Percentiles rank a stretch among this genome's conserved stretches.
These are phyloP conservation scores for Andrena minutula DNA, from an alignment of 2,888 invertebrate species.

Conservation along the genomic window DNA sequence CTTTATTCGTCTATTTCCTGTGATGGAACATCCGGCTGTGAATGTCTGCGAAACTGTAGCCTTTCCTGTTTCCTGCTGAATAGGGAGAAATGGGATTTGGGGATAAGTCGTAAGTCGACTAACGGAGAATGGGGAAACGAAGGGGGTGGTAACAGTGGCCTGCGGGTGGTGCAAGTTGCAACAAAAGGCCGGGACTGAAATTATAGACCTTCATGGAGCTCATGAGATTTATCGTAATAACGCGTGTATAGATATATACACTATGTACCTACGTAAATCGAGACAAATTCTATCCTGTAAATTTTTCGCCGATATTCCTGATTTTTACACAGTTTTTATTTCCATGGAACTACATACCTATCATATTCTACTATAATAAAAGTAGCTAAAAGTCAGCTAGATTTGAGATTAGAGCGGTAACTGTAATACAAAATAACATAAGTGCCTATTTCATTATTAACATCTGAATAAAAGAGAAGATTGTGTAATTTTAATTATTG, in stretches of 20 bases:
- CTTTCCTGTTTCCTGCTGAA: slow-evolving; percentile 67
- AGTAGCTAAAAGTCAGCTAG: neutral
- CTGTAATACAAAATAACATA: too few relatives aligned
- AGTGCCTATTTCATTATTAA: too few relatives aligned
- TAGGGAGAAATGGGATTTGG: slow-evolving; percentile 65
- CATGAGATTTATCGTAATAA: slow-evolving; percentile 54
- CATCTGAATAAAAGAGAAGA: too few relatives aligned
- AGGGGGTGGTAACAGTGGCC: slow-evolving; percentile 32
- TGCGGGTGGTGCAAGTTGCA: slow-evolving; percentile 30
- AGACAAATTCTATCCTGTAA: slow-evolving; percentile 4
- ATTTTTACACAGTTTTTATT: neutral
- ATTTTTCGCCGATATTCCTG: neutral
- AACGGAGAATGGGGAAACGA: slow-evolving; percentile 57
- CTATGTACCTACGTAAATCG: slow-evolving; percentile 10
- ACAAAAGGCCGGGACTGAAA: slow-evolving; percentile 61
- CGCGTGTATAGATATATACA: slow-evolving; percentile 10
- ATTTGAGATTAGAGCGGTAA: too few relatives aligned
- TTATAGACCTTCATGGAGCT: slow-evolving; percentile 53
- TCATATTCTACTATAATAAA: too few relatives aligned
- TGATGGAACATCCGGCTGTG: slow-evolving; percentile 55
- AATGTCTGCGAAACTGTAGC: slow-evolving; percentile 61
- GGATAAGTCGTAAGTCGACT: slow-evolving; percentile 70
- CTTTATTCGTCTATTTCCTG: slow-evolving; percentile 53
- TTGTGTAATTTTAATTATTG: too few relatives aligned
- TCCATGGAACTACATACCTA: neutral